Base-by-base conservation (phyloP, 2,888 invertebrate species). In the Cyclophora punctaria region DNA sequence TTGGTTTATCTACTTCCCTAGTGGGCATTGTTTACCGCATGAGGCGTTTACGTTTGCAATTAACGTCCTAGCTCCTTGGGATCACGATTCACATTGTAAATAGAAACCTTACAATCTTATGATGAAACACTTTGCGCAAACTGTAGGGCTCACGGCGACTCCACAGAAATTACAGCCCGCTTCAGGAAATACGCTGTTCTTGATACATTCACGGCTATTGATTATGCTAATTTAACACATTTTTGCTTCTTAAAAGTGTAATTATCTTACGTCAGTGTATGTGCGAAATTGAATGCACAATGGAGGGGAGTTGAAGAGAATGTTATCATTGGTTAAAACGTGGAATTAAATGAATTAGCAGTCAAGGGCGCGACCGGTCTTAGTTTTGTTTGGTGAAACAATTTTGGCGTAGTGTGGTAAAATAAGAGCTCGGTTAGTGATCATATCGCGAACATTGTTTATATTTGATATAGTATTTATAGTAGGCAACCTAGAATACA, bases 331-430 rank as follows among this genome's bases (percentile, higher is more conserved):
- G 56, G 52, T 60, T 59, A 57, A 59, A 52, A 50, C 53, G 56
- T 51, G 48, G 51, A 55, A 58, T 65, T 56, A 54, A 52, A 55
- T 61, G 47, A 54, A 59, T 61, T 55, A 53, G 48, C 57, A 57
- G 48, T 49, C 60, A 65, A 64, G 61, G 62, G 55, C 62, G 49
- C 52, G 45, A 58, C 56, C 57, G 56, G 51, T 56, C 52, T 55
- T 37, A 51, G 52, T 57, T 60, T 59, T 62, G 63, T 66, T 60
- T 54, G 52, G 53, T 53, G 55, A 55, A 60, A 58, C 58, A 59
- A 56, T 57, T 62, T 55, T 48, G 53, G 56, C 56, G 47, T 50
- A 48, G 37, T 51, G 5, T 45, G 59, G 59, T 66, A 62, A 62
- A 60, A 57, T 63, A 63, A 60, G 57, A 37, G 37, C 37, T 5